Conservation (phyloP, 2,113 vertebrate species). For the Gambusia holbrooki region DNA sequence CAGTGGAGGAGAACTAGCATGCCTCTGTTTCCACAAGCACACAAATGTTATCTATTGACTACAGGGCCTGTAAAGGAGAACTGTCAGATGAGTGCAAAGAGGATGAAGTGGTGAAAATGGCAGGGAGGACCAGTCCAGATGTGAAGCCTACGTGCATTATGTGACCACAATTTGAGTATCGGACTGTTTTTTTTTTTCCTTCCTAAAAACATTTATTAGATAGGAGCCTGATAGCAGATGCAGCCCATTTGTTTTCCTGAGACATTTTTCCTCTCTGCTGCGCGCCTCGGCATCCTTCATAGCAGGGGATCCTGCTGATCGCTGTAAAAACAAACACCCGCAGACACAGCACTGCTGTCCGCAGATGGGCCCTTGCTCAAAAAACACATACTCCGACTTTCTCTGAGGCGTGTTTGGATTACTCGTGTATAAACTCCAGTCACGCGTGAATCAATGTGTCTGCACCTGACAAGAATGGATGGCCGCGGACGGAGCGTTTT, state of each 20-base stretch:
- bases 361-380: slow-evolving; percentile 18
- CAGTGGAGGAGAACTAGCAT: background rate
- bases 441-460: background rate
- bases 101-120: slow-evolving; percentile 15
- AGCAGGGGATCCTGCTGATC: slow-evolving; percentile 59
- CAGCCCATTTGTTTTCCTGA: slow-evolving; percentile 58
- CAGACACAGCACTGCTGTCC: slow-evolving; percentile 14
- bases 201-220: slow-evolving; percentile 62
- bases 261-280: slow-evolving; percentile 51
- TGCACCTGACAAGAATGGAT: background rate
- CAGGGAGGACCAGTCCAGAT: slow-evolving; percentile 9
- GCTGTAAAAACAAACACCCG: slow-evolving; percentile 63
- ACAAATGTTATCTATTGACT: background rate
- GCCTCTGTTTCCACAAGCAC: background rate
- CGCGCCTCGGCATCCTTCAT: slow-evolving; percentile 49
- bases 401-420: slow-evolving; percentile 5
- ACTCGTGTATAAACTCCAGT: background rate
- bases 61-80: slow-evolving; percentile 50
- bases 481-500: background rate
- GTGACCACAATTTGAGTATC: slow-evolving; percentile 35
- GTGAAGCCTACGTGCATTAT: slow-evolving; percentile 41
- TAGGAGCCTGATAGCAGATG: slow-evolving; percentile 41
- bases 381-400: slow-evolving; percentile 1
- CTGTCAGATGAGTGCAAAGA: slow-evolving; percentile 18
- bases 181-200: slow-evolving; percentile 16